A percentile compares a stretch with the other conserved stretches of the same genome.
Conservation (phyloP, 2,113 vertebrate species). For the Phyllostomus discolor region DNA sequence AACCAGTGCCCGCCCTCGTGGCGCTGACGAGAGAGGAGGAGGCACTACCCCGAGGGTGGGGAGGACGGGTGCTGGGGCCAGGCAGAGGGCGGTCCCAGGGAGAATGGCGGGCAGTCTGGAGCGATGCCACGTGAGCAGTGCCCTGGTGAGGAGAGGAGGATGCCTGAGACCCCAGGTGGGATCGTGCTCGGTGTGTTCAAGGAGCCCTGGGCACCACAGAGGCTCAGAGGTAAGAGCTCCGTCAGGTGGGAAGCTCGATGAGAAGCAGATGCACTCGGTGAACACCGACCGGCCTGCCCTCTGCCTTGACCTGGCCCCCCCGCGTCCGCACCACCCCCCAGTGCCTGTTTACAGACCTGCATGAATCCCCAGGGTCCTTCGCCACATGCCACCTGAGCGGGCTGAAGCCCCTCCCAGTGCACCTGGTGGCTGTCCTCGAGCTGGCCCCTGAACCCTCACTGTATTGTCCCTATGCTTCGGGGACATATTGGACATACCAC, state of each 20-base stretch:
- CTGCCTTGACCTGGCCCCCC: accelerated
- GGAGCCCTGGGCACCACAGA: too few relatives aligned
- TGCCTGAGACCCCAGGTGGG: not conserved
- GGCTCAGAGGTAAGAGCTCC: accelerated
- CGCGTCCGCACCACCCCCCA: not conserved
- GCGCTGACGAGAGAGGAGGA: not conserved
- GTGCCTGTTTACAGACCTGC: not conserved
- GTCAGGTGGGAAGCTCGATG: not conserved
- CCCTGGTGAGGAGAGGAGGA: not conserved
- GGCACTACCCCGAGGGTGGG: accelerated
- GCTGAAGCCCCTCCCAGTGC: not conserved
- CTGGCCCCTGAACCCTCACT: not conserved
- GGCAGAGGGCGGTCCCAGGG: not conserved
- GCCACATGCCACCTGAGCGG: accelerated
- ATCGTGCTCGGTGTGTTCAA: accelerated
- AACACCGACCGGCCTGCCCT: not conserved
- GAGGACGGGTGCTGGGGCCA: accelerated
- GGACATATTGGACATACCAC: not conserved
- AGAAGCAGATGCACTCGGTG: accelerated
- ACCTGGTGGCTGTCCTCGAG: not conserved
- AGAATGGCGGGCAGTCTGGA: not conserved
- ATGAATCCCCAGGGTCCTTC: too few relatives aligned
- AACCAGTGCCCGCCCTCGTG: not conserved
- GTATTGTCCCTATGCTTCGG: not conserved
- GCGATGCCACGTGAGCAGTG: not conserved